A percentile compares a stretch with the other conserved stretches of the same genome.
Conservation (phyloP, 2,113 vertebrate genomes). For the Cynopterus brachyotis region DNA sequence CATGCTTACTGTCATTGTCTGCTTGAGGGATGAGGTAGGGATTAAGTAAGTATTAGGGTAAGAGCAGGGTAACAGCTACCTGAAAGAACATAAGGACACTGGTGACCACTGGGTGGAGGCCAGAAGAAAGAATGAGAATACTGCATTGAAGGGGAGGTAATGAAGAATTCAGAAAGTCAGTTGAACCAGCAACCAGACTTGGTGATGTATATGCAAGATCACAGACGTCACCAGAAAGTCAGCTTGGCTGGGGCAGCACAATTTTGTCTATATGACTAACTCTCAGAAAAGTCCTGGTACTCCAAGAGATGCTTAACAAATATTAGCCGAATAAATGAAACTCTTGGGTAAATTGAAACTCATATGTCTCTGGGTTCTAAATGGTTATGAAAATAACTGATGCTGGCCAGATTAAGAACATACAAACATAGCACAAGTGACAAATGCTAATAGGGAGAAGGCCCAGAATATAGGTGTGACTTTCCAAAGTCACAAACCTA, state of each 20-base stretch:
- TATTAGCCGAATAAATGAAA: neutral
- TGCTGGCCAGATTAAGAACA: neutral
- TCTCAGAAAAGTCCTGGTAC: neutral
- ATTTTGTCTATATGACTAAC: neutral
- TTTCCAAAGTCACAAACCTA: neutral
- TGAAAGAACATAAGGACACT: neutral
- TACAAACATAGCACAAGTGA: neutral
- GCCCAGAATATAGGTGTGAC: neutral
- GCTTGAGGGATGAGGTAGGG: neutral
- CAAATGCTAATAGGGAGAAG: neutral
- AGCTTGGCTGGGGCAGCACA: neutral
- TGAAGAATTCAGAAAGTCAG: neutral
- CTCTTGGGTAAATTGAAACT: neutral
- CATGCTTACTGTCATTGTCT: neutral
- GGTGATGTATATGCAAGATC: neutral
- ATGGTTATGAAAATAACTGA: neutral
- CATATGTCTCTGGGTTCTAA: neutral
- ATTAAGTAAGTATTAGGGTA: neutral
- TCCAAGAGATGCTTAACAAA: neutral
- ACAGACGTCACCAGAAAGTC: neutral
- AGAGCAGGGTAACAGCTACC: no score
- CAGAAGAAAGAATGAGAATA: neutral
- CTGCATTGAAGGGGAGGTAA: neutral
- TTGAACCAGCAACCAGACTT: neutral
- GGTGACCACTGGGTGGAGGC: neutral